These are phyloP conservation scores for Pemphredon lugubris DNA, from an alignment of 2,888 invertebrate genomes.

Conservation along the genomic window DNA sequence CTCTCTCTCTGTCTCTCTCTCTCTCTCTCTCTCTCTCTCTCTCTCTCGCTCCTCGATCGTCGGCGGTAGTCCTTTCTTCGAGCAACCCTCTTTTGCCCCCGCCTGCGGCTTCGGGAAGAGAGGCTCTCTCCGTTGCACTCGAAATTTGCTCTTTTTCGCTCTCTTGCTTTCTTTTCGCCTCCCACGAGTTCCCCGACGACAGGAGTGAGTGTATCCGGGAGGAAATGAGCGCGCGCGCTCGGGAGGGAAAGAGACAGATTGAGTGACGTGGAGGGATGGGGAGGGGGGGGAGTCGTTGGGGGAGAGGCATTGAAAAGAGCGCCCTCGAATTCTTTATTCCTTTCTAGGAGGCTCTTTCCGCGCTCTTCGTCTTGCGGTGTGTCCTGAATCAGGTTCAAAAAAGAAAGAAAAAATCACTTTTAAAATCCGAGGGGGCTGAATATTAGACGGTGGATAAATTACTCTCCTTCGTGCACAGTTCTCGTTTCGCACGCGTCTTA, in stretches of 20 bases:
- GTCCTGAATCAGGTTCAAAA: slow-evolving; percentile 17
- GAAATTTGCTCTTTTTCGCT: slow-evolving; percentile 1
- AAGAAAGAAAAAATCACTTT: slow-evolving; percentile 37
- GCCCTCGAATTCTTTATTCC: slow-evolving; percentile 3
- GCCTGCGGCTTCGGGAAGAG: neutral
- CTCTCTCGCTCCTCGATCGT: too few relatives aligned
- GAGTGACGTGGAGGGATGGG: too few relatives aligned
- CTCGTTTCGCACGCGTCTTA: too few relatives aligned
- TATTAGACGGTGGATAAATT: neutral
- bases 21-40: neutral
- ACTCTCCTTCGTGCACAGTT: too few relatives aligned
- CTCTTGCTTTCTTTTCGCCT: neutral
- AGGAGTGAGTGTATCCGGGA: neutral
- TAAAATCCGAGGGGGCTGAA: neutral
- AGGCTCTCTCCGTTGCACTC: neutral
- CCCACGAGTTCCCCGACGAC: neutral
- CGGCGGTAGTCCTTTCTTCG: too few relatives aligned
- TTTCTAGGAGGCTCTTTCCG: neutral
- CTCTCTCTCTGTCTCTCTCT: neutral
- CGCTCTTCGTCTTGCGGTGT: slow-evolving; percentile 4
- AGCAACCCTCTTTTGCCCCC: neutral
- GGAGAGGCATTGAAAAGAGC: too few relatives aligned
- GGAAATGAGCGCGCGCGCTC: too few relatives aligned
- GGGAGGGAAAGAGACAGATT: too few relatives aligned
- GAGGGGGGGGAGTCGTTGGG: too few relatives aligned